These are phyloP conservation scores for Budorcas taxicolor DNA, from an alignment of 2,113 vertebrate species.

Conservation along the genomic window DNA sequence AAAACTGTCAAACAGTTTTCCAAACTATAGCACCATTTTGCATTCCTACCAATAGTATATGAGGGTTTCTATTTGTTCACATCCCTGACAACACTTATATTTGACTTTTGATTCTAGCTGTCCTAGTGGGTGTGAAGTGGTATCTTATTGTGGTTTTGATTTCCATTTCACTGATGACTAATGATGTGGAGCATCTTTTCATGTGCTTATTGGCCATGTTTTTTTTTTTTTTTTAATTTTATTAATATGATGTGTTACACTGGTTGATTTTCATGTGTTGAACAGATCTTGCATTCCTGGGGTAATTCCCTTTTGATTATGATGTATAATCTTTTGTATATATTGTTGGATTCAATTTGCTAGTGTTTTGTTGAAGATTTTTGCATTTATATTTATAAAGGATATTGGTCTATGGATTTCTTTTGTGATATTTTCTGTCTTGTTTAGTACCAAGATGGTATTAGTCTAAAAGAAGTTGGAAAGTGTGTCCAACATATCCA, in stretches of 20 bases:
- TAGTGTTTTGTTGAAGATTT: neutral
- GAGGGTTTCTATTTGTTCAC: neutral
- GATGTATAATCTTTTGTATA: neutral
- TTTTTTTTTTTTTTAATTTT: neutral
- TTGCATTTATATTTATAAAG: neutral
- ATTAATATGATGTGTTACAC: neutral
- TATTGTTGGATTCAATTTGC: neutral
- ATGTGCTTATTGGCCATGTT: neutral
- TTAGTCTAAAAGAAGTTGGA: neutral
- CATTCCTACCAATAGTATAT: neutral
- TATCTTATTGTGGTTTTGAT: neutral
- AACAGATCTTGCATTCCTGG: neutral
- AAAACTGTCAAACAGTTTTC: neutral
- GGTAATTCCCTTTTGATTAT: neutral
- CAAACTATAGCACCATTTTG: neutral
- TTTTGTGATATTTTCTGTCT: neutral
- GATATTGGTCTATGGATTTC: neutral
- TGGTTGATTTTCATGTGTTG: neutral
- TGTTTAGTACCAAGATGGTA: neutral
- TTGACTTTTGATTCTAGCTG: neutral
- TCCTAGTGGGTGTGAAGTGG: neutral
- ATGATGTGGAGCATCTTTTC: neutral
- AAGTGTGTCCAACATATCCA: neutral
- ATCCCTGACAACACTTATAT: neutral
- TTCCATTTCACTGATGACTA: neutral